Conservation (phyloP, 2,888 invertebrate genomes). For the Drosophila anomelani region DNA sequence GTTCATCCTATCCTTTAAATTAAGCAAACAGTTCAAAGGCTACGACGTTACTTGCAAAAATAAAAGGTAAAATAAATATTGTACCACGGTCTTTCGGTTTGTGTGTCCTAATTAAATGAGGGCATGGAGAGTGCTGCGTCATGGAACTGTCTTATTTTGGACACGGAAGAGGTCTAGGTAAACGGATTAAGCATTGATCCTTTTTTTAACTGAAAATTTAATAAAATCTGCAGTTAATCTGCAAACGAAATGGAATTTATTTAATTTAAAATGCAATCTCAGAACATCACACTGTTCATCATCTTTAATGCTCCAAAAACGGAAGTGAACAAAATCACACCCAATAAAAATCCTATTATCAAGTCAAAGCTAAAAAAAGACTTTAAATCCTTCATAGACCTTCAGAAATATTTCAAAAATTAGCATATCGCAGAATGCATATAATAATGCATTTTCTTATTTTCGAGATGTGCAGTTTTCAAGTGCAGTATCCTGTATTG, state of each 20-base stretch:
- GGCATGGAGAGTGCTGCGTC: slow-evolving; percentile 66
- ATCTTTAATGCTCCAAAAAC: too few species aligned
- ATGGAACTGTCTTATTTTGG: slow-evolving; percentile 36
- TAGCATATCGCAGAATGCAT: background rate
- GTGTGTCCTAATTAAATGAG: slow-evolving; percentile 72
- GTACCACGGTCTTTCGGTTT: slow-evolving; percentile 42
- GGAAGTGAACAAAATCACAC: background rate
- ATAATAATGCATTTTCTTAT: slow-evolving; percentile 1
- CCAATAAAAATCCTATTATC: background rate
- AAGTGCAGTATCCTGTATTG: slow-evolving; percentile 8
- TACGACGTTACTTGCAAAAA: slow-evolving; percentile 63
- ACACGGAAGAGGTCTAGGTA: background rate
- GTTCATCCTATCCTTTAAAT: slow-evolving; percentile 25
- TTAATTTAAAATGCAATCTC: background rate
- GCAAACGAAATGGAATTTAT: background rate
- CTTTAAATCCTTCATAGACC: too few species aligned
- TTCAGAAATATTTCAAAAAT: background rate
- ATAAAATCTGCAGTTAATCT: background rate
- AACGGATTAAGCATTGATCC: background rate
- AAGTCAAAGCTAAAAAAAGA: too few species aligned
- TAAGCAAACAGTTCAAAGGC: slow-evolving; percentile 61
- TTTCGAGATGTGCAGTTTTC: slow-evolving; percentile 2
- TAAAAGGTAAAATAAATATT: slow-evolving; percentile 9
- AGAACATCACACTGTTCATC: too few species aligned
- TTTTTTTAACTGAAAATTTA: background rate